Evolutionary conservation across 2,888 invertebrate species (phyloP), one percentile per base, ranked within the genome.

Genomic region (Clitarchus hookeri): DNA sequence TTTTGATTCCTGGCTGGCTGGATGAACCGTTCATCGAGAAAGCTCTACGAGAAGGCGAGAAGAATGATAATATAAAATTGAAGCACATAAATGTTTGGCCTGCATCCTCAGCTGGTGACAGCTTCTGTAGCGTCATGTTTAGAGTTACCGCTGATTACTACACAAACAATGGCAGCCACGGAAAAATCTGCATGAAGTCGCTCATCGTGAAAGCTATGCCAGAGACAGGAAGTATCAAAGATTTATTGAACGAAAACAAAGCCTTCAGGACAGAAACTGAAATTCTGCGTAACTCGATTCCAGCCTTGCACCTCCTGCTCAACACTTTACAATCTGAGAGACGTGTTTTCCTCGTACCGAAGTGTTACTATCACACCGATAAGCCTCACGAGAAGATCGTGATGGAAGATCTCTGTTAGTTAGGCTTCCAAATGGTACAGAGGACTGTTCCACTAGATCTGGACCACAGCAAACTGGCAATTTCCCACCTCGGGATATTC

Each of bases 191-290:
- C 84, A 48, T 4, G 16, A 44, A 53, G 8, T 84, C 84, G 19
- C 16, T 84, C 12, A 84, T 84, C 11, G 84, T 84, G 25, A 84
- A 84, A 84, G n/a, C 53, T 13, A 23, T 26, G 11, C 54, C 84
- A 26, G 53, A 65, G 11, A n/a, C n/a, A 54, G 65, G 26, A 13
- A 84, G 19, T 8, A 25, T 16, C 9, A 54, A 36, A 36, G 13
- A 82, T 16, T 23, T 82, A 13, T 8, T 65, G n/a, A 8, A 6
- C 11, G 65, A 65, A 65, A 65, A 65, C 65, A 23, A 65, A 8
- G 19, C 65, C 6, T 65, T 65, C 65, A 19, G 19, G 0, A 65
- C 65, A 23, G 65, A 65, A 65, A 65, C n/a, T 65, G 65, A 65
- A 23, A 19, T 65, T 23, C 8, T 65, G n/a, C 3, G 65, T 8